These are phyloP conservation scores for Notocelia uddmanniana DNA, from an alignment of 2,888 invertebrate species.

Conservation along the genomic window DNA sequence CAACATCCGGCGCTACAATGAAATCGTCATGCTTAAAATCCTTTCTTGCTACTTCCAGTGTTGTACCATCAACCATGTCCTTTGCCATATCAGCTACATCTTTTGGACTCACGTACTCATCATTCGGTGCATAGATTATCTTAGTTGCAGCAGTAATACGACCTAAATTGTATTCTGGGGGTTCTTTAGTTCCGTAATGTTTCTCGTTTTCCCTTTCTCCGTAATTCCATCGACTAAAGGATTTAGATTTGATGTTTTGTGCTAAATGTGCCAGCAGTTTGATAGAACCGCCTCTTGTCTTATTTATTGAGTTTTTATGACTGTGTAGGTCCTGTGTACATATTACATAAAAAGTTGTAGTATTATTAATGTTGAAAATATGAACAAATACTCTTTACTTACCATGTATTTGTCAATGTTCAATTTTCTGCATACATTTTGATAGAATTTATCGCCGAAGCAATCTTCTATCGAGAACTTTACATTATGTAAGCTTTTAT, in stretches of 20 bases:
- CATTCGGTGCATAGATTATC: constrained; percentile 52
- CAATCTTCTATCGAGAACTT: neutral
- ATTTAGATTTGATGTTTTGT: constrained; percentile 52
- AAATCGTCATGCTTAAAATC: constrained; percentile 53
- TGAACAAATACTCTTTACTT: neutral
- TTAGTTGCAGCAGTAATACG: constrained; percentile 49
- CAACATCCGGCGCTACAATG: constrained; percentile 48
- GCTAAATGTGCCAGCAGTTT: constrained; percentile 57
- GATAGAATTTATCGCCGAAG: constrained; percentile 6
- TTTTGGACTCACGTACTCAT: constrained; percentile 50
- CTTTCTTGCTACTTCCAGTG: constrained; percentile 49
- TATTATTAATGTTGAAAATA: no score
- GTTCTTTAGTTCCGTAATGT: constrained; percentile 47
- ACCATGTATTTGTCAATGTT: constrained; percentile 26
- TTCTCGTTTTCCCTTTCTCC: constrained; percentile 48
- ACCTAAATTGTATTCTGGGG: constrained; percentile 49
- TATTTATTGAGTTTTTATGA: neutral
- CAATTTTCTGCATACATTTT: constrained; percentile 22
- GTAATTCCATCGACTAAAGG: constrained; percentile 53
- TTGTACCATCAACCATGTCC: constrained; percentile 49
- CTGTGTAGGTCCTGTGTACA: constrained; percentile 13
- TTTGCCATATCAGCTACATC: constrained; percentile 53
- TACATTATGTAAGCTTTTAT: no score
- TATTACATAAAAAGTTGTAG: neutral
- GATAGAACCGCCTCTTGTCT: constrained; percentile 50